Evolutionary conservation across 2,113 vertebrate species (phyloP).

Genomic region (Thalassarche chlororhynchos): DNA sequence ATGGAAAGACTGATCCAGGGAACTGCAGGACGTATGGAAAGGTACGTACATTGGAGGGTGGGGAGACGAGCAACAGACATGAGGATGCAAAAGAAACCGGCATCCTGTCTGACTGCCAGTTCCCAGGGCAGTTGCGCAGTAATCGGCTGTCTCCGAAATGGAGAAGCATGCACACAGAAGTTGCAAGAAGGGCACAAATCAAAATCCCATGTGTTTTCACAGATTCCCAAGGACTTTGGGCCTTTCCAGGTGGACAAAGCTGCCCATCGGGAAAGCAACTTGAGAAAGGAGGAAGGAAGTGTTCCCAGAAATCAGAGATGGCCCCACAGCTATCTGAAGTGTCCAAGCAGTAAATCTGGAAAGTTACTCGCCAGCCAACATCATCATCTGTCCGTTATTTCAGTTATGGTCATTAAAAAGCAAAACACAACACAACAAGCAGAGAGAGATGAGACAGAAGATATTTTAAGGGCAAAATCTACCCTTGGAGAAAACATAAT

Average conservation of each 20-base stretch:
- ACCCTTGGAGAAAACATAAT: not conserved
- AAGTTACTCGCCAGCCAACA: not conserved
- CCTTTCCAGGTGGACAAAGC: not conserved
- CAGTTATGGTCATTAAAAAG: conserved; percentile 16
- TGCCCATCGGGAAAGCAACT: not conserved
- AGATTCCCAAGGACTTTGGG: not conserved
- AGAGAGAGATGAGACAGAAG: not conserved
- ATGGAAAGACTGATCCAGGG: not conserved
- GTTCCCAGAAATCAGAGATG: conserved; percentile 5
- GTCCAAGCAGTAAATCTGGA: not conserved
- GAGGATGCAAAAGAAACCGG: not conserved
- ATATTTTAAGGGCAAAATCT: not conserved
- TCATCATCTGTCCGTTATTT: not conserved
- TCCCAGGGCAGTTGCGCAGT: not conserved
- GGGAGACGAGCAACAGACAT: not conserved
- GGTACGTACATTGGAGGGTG: not conserved
- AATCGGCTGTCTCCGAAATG: accelerated
- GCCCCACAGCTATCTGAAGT: not conserved
- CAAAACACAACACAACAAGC: not conserved
- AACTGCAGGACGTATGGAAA: not conserved
- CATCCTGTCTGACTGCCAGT: not conserved
- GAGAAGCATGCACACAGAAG: not conserved
- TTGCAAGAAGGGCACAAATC: not conserved
- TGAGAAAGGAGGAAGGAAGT: not conserved
- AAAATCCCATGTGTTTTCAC: not conserved